Conservation (phyloP, 1,140 invertebrate species). For the Brachionus manjavacas region DNA sequence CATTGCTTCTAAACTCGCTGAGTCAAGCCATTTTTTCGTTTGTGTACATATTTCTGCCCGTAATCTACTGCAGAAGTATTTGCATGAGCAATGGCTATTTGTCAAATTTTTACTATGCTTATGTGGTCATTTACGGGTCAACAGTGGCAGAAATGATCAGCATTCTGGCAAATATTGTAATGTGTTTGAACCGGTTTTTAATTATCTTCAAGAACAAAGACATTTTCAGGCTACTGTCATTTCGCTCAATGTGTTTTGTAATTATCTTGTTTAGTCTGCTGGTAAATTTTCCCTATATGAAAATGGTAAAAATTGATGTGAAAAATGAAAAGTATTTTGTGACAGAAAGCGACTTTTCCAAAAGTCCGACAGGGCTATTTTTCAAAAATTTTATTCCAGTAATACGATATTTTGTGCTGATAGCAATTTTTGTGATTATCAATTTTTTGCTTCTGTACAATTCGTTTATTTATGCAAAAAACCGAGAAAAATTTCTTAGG, state of each 20-base stretch:
- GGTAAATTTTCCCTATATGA: not conserved
- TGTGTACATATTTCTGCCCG: not conserved
- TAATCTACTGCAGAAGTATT: not conserved
- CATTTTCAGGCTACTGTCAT: not conserved
- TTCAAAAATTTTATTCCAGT: conserved; percentile 4
- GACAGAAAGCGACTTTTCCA: not conserved
- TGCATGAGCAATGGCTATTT: not conserved
- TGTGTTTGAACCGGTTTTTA: conserved; percentile 2
- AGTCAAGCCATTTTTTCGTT: not conserved
- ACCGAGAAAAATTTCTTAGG: not conserved
- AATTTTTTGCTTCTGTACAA: not conserved
- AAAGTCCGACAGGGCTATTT: not conserved
- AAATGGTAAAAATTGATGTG: not conserved
- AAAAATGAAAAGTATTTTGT: not conserved
- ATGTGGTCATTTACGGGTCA: not conserved
- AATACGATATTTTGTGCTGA: not conserved
- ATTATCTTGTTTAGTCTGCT: not conserved
- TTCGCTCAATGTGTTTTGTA: not conserved
- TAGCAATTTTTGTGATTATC: not conserved
- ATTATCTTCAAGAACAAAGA: conserved; percentile 24
- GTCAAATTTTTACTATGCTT: conserved; percentile 1
- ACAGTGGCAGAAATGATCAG: not conserved
- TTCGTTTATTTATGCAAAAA: not conserved
- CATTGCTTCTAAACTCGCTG: not conserved
- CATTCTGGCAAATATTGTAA: not conserved